Percentiles rank a stretch among this genome's conserved stretches.
phyloP scores from a whole-genome alignment of 2,797 vertebrate genomes.

The Scyliorhinus canicula region DNA sequence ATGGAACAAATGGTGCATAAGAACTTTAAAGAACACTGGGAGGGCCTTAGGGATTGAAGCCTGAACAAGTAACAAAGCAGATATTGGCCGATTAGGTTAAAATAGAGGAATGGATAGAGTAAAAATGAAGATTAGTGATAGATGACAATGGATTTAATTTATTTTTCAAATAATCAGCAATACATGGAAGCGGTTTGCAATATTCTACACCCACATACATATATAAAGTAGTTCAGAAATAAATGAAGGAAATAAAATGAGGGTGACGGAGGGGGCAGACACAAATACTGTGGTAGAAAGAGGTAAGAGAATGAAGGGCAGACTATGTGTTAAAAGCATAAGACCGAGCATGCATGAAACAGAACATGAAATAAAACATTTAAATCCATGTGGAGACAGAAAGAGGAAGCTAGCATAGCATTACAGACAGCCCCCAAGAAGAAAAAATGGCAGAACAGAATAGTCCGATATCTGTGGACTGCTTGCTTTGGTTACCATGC shows the following conservation, averaged over 20 bases:
- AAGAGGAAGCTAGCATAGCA: background rate
- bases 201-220: background rate
- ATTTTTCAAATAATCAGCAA: background rate
- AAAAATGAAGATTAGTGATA: background rate
- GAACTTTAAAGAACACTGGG: background rate
- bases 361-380: background rate
- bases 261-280: background rate
- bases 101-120: background rate
- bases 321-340: background rate
- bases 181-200: background rate
- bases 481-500: background rate
- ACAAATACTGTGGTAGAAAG: too few species aligned
- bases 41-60: background rate
- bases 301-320: background rate
- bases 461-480: background rate
- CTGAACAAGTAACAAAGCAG: background rate
- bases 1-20: background rate
- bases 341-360: background rate
- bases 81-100: background rate
- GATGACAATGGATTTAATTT: background rate
- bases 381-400: background rate
- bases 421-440: background rate
- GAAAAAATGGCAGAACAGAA: background rate
- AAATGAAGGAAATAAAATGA: background rate
- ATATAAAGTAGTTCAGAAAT: background rate